A percentile compares a stretch with the other conserved stretches of the same genome.
Conservation (phyloP, 2,888 invertebrate genomes). For the Tortrix viridana region DNA sequence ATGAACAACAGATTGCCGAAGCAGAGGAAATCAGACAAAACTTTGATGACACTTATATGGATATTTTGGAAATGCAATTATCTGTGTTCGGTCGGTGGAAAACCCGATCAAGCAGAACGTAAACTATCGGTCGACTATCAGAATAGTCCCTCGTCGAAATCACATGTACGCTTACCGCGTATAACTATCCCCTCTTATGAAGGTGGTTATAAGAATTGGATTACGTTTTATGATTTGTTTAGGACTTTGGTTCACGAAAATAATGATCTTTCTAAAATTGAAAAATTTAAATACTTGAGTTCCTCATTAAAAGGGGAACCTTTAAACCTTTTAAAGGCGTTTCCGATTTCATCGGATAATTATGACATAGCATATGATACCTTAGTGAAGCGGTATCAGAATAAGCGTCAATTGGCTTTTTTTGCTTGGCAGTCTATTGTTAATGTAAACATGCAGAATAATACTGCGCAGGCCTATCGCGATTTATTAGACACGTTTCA, state of each 20-base stretch:
- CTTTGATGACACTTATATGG: neutral
- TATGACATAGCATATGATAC: too few relatives aligned
- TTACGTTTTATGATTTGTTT: too few relatives aligned
- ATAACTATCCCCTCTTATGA: neutral
- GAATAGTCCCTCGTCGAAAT: neutral
- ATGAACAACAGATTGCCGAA: neutral
- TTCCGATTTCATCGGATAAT: too few relatives aligned
- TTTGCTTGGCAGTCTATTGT: constrained; percentile 2
- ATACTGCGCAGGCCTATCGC: constrained; percentile 1
- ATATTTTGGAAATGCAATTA: neutral
- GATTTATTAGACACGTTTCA: neutral
- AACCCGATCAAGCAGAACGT: neutral
- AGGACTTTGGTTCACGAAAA: neutral
- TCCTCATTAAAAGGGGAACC: neutral
- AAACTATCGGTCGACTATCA: neutral
- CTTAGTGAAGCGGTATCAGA: neutral
- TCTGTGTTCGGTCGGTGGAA: neutral
- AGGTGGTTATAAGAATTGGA: too few relatives aligned
- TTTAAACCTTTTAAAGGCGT: too few relatives aligned
- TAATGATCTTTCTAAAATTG: neutral
- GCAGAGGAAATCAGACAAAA: neutral
- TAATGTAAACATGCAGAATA: neutral
- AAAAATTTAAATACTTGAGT: neutral
- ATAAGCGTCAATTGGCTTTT: constrained; percentile 1
- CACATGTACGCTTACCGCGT: neutral